phyloP scores from a whole-genome alignment of 2,888 invertebrate species.

The Agrotis ipsilon region DNA sequence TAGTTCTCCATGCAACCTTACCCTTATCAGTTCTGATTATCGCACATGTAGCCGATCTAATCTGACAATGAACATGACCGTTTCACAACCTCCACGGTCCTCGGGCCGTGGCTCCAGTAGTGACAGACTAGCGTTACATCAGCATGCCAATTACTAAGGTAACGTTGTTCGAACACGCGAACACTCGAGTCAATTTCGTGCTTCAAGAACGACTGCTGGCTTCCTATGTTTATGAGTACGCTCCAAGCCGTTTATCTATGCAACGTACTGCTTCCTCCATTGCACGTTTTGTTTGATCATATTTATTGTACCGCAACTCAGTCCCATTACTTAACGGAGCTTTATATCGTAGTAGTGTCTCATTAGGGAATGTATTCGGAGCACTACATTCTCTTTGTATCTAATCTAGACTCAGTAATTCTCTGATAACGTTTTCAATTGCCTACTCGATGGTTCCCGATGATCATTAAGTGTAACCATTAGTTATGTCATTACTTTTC shows the following conservation, averaged over 20 bases:
- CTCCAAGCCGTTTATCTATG: slow-evolving; percentile 82
- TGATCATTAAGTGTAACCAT: slow-evolving; percentile 69
- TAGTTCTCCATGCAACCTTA: slow-evolving; percentile 12
- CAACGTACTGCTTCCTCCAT: slow-evolving; percentile 86
- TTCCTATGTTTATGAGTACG: slow-evolving; percentile 82
- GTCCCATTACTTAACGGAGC: slow-evolving; percentile 81
- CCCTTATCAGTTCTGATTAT: slow-evolving; percentile 23
- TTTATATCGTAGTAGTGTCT: slow-evolving; percentile 79
- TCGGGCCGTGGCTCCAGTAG: slow-evolving; percentile 53
- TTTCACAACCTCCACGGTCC: slow-evolving; percentile 47
- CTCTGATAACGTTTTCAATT: slow-evolving; percentile 73
- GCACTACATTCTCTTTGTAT: slow-evolving; percentile 75
- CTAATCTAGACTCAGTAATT: slow-evolving; percentile 72
- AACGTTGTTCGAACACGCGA: slow-evolving; percentile 84
- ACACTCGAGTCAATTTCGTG: slow-evolving; percentile 81
- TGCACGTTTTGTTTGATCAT: slow-evolving; percentile 86
- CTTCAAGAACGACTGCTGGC: slow-evolving; percentile 77
- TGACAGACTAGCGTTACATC: slow-evolving; percentile 70
- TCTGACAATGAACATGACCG: slow-evolving; percentile 59
- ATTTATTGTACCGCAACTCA: slow-evolving; percentile 82
- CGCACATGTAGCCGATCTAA: slow-evolving; percentile 43
- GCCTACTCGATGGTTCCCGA: slow-evolving; percentile 63
- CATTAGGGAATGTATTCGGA: slow-evolving; percentile 83
- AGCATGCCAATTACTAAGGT: slow-evolving; percentile 86
- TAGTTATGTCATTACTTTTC: slow-evolving; percentile 63